Base-by-base conservation (phyloP, 2,113 vertebrate genomes). In the Oncorhynchus kisutch region DNA sequence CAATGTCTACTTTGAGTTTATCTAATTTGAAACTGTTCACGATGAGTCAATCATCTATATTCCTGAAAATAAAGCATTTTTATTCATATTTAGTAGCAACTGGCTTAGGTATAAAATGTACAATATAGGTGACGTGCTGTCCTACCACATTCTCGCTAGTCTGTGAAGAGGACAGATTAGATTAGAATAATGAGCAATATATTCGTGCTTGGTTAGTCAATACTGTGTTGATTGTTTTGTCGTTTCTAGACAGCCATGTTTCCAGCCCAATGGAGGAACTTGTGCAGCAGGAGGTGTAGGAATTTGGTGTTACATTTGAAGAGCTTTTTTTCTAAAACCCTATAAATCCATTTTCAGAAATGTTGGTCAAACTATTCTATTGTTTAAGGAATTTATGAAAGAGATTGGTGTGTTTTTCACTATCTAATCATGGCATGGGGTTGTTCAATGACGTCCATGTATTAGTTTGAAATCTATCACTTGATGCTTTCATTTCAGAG, bases 1-100 rank as follows among this genome's bases (percentile, higher is more conserved):
- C 25, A 18, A 31, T 60, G 59, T 65, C 22, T 73, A 22, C 72
- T 73, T 73, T 57, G 70, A 57, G 31, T 34, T 29, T 18, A n/a
- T 16, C 29, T 4, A 0, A 68, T 68, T 34, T 68, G n/a, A 16
- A 22, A 62, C 59, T 11, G 59, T 20, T 57, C 54, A 57, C 54
- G 20, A 20, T 20, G 54, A 57, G 18, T 11, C 39, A 54, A 54
- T 54, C 51, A 54, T n/a, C 5, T 62, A n/a, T 62, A 22, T 62
- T 62, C 9, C 59, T 2, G 9, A 8, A 62, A 62, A 62, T 62
- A 62, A 24, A 11, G 59, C 7, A n/a, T 20, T 20, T 20, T 62
- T 62, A 18, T 18, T 54, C 1, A 54, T 54, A 54, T 54, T 14
- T 18, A 54, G 14, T 54, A 62, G 59, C 11, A n/a, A 62, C 18